phyloP scores from a whole-genome alignment of 1,140 invertebrate species.

The Drosophila rhopaloa region DNA sequence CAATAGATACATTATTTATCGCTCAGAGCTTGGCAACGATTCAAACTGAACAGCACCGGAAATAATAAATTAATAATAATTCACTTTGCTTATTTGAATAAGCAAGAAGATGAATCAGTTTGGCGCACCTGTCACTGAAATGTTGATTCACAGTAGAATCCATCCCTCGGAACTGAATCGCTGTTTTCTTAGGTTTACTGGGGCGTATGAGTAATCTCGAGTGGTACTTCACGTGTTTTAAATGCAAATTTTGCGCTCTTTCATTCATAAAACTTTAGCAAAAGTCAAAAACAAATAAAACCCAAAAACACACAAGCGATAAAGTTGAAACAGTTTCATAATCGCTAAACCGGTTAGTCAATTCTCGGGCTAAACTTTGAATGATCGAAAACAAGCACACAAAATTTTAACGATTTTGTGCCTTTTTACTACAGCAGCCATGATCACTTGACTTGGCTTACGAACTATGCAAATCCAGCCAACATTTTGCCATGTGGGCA shows the following conservation, averaged over 20 bases:
- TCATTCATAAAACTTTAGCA: constrained; percentile 63
- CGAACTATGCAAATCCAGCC: constrained; percentile 73
- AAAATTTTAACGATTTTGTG: constrained; percentile 75
- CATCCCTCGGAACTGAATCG: constrained; percentile 45
- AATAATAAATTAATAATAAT: constrained; percentile 58
- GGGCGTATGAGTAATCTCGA: constrained; percentile 71
- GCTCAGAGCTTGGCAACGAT: constrained; percentile 9
- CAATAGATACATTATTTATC: constrained; percentile 9
- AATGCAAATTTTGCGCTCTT: constrained; percentile 64
- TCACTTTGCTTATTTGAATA: constrained; percentile 45
- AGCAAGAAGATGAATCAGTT: constrained; percentile 61
- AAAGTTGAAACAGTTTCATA: constrained; percentile 62
- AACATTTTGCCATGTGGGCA: constrained; percentile 62
- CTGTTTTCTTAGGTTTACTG: constrained; percentile 19
- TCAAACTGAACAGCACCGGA: constrained; percentile 24
- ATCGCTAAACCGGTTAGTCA: constrained; percentile 59
- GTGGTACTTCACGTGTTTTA: constrained; percentile 29
- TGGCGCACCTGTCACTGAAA: constrained; percentile 38
- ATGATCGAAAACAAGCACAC: constrained; percentile 66
- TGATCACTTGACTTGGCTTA: constrained; percentile 69
- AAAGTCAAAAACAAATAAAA: constrained; percentile 9
- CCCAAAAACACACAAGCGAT: constrained; percentile 21
- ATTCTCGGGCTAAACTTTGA: constrained; percentile 58
- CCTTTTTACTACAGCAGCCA: constrained; percentile 63
- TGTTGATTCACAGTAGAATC: constrained; percentile 60